A percentile compares a stretch with the other conserved stretches of the same genome.
Evolutionary conservation across 1,140 invertebrate genomes (phyloP).

Genomic region (Pachyrhynchus sulphureomaculatus): DNA sequence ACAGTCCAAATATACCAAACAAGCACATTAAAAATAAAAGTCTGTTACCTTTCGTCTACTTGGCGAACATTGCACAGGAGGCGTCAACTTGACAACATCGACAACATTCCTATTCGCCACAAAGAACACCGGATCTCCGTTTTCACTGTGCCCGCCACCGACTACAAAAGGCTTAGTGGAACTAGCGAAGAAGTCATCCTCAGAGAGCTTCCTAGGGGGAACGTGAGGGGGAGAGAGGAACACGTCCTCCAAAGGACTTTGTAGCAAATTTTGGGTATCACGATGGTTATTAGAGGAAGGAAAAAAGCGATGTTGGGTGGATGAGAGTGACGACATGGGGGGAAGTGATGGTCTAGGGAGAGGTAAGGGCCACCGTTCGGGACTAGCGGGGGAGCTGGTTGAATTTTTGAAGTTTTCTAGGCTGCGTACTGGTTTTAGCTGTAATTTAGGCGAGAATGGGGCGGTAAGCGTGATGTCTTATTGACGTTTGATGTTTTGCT

Average conservation of each 20-base stretch:
- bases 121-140: slow-evolving; percentile 50
- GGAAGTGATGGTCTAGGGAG: slow-evolving; percentile 30
- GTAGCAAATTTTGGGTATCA: slow-evolving; percentile 46
- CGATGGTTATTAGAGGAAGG: slow-evolving; percentile 32
- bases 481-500: too few species aligned
- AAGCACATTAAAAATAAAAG: too few species aligned
- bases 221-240: slow-evolving; percentile 37
- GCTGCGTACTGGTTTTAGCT: slow-evolving; percentile 63
- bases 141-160: slow-evolving; percentile 47
- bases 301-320: slow-evolving; percentile 37
- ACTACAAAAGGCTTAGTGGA: slow-evolving; percentile 49
- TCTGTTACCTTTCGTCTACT: slow-evolving; percentile 44
- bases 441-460: slow-evolving; percentile 47
- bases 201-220: slow-evolving; percentile 25
- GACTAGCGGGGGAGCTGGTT: slow-evolving; percentile 47
- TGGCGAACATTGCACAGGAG: slow-evolving; percentile 41
- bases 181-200: slow-evolving; percentile 42
- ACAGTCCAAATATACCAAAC: too few species aligned
- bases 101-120: slow-evolving; percentile 48
- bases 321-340: slow-evolving; percentile 33
- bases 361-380: slow-evolving; percentile 48
- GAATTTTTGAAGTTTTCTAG: slow-evolving; percentile 60
- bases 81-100: slow-evolving; percentile 50
- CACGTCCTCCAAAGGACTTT: slow-evolving; percentile 45
- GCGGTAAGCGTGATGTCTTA: neutral